These are phyloP conservation scores for Neoniphon sammara DNA, from an alignment of 2,797 vertebrate genomes.

Conservation along the genomic window DNA sequence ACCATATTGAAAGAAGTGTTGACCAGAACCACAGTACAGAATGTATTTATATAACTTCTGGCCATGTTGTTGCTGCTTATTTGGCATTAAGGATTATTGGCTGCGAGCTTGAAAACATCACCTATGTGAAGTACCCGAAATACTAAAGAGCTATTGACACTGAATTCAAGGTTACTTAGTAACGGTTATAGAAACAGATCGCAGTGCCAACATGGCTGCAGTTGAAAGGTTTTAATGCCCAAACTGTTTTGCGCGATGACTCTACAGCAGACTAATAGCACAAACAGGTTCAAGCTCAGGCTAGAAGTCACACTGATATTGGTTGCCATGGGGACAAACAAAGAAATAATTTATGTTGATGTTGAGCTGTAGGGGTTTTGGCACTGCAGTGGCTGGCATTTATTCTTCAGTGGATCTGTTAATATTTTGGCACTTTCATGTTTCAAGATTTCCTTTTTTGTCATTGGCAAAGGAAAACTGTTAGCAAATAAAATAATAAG, in stretches of 20 bases:
- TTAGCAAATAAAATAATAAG: conserved; percentile 45
- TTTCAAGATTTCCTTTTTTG: conserved; percentile 37
- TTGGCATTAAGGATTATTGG: neutral
- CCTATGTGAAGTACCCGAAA: neutral
- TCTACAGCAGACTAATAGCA: neutral
- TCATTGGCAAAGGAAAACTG: conserved; percentile 35
- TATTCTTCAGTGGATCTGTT: conserved; percentile 22
- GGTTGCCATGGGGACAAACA: conserved; percentile 19
- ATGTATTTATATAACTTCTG: neutral
- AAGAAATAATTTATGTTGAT: conserved; percentile 8
- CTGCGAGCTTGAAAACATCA: neutral
- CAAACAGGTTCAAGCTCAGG: conserved; percentile 55
- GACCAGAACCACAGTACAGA: neutral
- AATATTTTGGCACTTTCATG: conserved; percentile 55
- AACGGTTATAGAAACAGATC: too few relatives aligned
- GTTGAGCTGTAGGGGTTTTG: conserved; percentile 49
- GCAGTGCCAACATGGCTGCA: neutral
- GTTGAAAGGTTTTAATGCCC: conserved; percentile 8
- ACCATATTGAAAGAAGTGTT: neutral
- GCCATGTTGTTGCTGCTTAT: neutral
- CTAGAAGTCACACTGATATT: conserved; percentile 14
- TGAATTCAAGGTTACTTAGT: conserved; percentile 9
- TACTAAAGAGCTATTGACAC: neutral
- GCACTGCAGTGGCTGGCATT: conserved; percentile 39
- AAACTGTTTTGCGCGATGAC: neutral